Base-by-base conservation (phyloP, 1,140 invertebrate genomes). In the Neomicropteryx cornuta region DNA sequence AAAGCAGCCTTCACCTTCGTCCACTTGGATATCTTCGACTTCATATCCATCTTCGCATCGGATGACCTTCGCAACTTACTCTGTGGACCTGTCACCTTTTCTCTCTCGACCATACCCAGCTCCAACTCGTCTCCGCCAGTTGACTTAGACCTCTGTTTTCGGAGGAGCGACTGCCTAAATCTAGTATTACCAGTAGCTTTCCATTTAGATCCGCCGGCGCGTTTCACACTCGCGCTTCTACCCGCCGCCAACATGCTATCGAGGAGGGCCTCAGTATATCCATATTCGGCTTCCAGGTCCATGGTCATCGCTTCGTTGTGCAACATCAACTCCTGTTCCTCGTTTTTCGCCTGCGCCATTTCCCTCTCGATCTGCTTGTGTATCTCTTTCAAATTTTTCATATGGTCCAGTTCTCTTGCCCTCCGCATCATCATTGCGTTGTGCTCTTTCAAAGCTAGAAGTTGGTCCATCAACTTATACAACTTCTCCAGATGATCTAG, bases 1-100 rank as follows among this genome's bases (percentile, higher is more conserved):
- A 87, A 83, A 8, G 83, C 84, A 16, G 83, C 81, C 58, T 86
- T 86, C 5, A 87, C 83, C 55, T 79, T 77, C 2, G 80, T 86
- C 84, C 84, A 87, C 49, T 85, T 84, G 1, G 83, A 86, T 5
- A 83, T 70, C 55, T 81, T 66, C 0, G 62, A 56, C 38, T 66
- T 66, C 16, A 65, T 60, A 1, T 65, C 61, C 45, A 60, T 61
- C 37, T 66, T 65, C 18, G 51, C 51, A 30, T 65, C 58, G 8
- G 62, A 66, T 22, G 56, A 49, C 36, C 64, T 55, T 27, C 66
- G 47, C 5, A 64, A 35, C 5, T 57, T 60, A 19, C 29, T 14
- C 27, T 38, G 38, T n/a, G n/a, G n/a, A n/a, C n/a, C n/a, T n/a
- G n/a, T n/a, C 6, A 39, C 18, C 4, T 22, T 18, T 6, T 42